These are phyloP conservation scores for Hylomyscus alleni DNA, from an alignment of 2,797 vertebrate genomes.

Conservation along the genomic window DNA sequence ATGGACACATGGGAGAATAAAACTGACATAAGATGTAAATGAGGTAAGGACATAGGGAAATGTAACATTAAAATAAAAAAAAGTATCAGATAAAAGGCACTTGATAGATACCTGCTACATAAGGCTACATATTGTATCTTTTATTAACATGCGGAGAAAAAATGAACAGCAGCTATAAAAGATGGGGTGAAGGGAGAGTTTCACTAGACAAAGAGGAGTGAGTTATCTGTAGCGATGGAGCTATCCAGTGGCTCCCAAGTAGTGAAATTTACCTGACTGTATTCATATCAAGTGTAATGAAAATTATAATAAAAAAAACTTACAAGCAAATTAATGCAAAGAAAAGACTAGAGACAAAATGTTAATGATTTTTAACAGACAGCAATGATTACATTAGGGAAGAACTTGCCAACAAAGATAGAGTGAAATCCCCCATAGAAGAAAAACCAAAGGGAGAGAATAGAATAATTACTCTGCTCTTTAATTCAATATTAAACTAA, in stretches of 20 bases:
- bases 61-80: neutral
- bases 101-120: neutral
- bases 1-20: neutral
- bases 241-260: neutral
- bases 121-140: neutral
- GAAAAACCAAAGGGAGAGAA: neutral
- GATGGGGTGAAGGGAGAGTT: neutral
- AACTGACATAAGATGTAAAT: neutral
- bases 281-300: neutral
- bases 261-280: neutral
- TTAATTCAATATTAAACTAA: neutral
- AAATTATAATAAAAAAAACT: neutral
- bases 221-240: neutral
- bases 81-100: neutral
- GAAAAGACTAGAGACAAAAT: neutral
- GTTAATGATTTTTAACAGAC: neutral
- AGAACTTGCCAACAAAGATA: neutral
- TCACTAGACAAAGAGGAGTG: neutral
- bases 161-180: neutral
- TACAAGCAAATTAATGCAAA: neutral
- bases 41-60: neutral
- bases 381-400: neutral
- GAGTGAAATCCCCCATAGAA: neutral
- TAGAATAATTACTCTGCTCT: neutral
- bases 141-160: neutral